Evolutionary conservation across 2,797 vertebrate genomes (phyloP).

Genomic region (Hypotaenidia okinawae): DNA sequence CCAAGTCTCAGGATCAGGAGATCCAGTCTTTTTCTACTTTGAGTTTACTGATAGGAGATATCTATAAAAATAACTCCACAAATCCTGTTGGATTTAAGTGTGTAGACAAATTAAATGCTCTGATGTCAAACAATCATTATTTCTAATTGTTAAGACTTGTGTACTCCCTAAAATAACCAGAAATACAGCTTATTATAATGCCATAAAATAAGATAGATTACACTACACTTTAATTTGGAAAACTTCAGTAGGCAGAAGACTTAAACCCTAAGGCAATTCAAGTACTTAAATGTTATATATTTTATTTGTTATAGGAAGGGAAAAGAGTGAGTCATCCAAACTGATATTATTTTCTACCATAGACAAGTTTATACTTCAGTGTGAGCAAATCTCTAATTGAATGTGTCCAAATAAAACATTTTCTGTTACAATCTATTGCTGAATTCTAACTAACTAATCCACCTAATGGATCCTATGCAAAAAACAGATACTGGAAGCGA

Average conservation of each 20-base stretch:
- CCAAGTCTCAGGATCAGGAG: background rate
- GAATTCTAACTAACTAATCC: background rate
- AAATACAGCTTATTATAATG: background rate
- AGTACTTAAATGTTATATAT: background rate
- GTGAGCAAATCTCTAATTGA: background rate
- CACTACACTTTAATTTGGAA: background rate
- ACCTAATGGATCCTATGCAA: background rate
- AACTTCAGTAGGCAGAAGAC: conserved; percentile 11
- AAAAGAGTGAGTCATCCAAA: background rate
- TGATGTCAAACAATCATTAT: background rate
- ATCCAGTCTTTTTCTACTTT: background rate
- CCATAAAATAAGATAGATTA: conserved; percentile 2
- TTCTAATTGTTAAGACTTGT: background rate
- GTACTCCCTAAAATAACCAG: background rate
- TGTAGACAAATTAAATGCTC: background rate
- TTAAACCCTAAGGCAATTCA: background rate
- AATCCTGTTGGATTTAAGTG: background rate
- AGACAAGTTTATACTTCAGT: background rate
- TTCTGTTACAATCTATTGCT: background rate
- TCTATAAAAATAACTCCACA: background rate
- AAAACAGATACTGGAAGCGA: background rate
- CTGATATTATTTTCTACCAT: background rate
- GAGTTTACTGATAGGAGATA: background rate
- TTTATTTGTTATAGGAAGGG: background rate
- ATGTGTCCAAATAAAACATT: background rate